Conservation (phyloP, 2,888 invertebrate species). For the Physocephala rufipes region DNA sequence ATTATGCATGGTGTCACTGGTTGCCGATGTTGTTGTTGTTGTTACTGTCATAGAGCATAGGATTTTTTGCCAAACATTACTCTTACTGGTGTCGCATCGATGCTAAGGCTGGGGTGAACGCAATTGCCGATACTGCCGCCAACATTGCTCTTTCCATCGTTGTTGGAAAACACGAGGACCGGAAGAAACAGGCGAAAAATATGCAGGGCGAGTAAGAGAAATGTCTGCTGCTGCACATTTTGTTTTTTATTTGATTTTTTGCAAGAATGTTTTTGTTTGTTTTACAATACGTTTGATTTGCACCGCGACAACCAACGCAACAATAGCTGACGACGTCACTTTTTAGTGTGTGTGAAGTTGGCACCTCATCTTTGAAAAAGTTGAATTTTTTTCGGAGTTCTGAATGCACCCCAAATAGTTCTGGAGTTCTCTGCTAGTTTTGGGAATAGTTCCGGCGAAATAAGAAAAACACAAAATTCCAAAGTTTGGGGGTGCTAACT, state of each 20-base stretch:
- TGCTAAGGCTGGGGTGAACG: not conserved
- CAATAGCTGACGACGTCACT: not conserved
- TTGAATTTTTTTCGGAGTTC: no score
- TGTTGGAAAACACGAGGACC: not conserved
- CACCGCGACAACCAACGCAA: constrained; percentile 4
- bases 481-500: no score
- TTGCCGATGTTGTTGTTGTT: no score
- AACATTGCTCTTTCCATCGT: not conserved
- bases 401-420: no score
- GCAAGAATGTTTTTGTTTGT: not conserved
- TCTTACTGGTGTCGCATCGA: no score
- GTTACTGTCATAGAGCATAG: no score
- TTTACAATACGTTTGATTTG: constrained; percentile 26
- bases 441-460: no score
- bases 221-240: not conserved
- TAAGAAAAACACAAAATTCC: no score
- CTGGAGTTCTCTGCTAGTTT: no score
- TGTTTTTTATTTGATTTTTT: not conserved
- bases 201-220: not conserved
- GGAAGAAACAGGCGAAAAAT: not conserved
- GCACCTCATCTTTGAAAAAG: no score
- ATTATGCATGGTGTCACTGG: constrained; percentile 1
- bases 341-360: no score
- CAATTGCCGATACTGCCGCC: not conserved
- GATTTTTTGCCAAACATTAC: no score